These are phyloP conservation scores for Diabrotica balteata DNA, from an alignment of 2,888 invertebrate species.

Conservation along the genomic window DNA sequence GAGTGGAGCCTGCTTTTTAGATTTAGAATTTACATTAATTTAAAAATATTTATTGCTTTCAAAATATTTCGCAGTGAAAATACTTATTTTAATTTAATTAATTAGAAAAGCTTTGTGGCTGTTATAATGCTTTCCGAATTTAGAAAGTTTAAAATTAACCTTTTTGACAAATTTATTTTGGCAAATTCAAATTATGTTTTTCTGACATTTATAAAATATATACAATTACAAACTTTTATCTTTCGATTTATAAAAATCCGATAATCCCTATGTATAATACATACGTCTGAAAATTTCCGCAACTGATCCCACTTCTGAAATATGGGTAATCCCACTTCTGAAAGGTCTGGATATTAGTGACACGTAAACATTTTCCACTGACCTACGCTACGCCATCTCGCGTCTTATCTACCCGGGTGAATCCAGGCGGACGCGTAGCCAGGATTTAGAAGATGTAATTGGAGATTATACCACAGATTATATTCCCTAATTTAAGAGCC, in stretches of 20 bases:
- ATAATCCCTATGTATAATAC: slow-evolving; percentile 11
- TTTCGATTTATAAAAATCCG: slow-evolving; percentile 12
- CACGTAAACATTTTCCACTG: slow-evolving; percentile 34
- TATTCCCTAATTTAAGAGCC: slow-evolving; percentile 48
- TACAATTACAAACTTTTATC: slow-evolving; percentile 9
- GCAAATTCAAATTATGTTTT: too few species aligned
- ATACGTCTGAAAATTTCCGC: slow-evolving; percentile 9
- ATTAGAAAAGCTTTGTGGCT: too few species aligned
- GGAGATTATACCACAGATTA: slow-evolving; percentile 51
- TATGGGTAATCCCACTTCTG: slow-evolving; percentile 14
- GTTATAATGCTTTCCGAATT: too few species aligned
- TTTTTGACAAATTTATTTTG: too few species aligned
- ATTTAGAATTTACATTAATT: too few species aligned
- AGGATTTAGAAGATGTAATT: slow-evolving; percentile 52
- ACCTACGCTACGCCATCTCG: slow-evolving; percentile 33
- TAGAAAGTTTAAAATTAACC: too few species aligned
- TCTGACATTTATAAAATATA: background rate
- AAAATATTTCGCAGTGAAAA: too few species aligned
- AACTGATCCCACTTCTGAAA: slow-evolving; percentile 18
- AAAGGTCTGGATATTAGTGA: slow-evolving; percentile 32
- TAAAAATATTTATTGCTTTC: too few species aligned
- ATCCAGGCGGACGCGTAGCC: slow-evolving; percentile 24
- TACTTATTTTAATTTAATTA: too few species aligned
- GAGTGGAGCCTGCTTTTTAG: too few species aligned
- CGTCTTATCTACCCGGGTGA: slow-evolving; percentile 29